Evolutionary conservation across 2,888 invertebrate species (phyloP), one percentile per base, ranked within the genome.

Genomic region (Anthophora plumipes): DNA sequence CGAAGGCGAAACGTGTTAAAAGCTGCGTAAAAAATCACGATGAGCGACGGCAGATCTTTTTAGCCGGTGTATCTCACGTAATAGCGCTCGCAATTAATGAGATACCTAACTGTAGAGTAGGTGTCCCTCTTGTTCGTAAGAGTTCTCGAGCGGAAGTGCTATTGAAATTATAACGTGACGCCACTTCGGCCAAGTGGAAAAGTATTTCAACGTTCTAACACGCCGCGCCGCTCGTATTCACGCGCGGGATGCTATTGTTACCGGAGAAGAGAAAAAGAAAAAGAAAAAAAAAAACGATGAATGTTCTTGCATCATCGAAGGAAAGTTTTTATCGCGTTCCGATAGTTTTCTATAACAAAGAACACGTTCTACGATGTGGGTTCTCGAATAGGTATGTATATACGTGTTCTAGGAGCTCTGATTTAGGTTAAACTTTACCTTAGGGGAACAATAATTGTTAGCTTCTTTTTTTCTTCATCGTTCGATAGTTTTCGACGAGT

Each of bases 1-100:
- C 46, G 50, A 39, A n/a, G 20, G 20, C 48, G 55, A 82, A 54
- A 72, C 68, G 73, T 55, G 74, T 74, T 75, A 80, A 85, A 72
- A 77, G 76, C 59, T 69, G 52, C 50, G 77, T 69, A 69, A 66
- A 80, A 72, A 85, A 77, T 77, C 77, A 69, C 74, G 75, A 80
- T 66, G 63, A 75, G 54, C 76, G 77, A 77, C 73, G 73, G 63
- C 39, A 25, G 20, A 57, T 31, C 67, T 76, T 68, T 84, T 84
- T 82, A 84, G n/a, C 43, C 71, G 31, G 59, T 22, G 69, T 77
- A 66, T 77, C 77, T 74, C 66, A 66, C 68, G 69, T 85, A 82
- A 82, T 77, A 71, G 77, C 68, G 80, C 67, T 75, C 52, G 74
- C 79, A 73, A 84, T 85, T 85, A 85, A 80, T 80, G 82, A 85